Base-by-base conservation (phyloP, 2,797 vertebrate species). In the Picus viridis region DNA sequence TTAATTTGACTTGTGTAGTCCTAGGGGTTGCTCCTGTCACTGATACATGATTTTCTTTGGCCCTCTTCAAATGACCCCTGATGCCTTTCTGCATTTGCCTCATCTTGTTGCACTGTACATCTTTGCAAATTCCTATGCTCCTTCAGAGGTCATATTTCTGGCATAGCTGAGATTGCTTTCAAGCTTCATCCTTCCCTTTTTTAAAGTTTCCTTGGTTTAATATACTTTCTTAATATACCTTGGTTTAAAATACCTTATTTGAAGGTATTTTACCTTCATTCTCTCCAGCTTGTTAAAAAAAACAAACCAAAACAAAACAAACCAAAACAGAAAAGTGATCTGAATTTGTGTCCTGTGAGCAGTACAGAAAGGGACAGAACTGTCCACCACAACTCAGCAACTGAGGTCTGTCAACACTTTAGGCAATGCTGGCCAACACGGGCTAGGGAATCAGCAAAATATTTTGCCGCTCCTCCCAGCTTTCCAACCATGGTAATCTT, bases 361-460 rank as follows among this genome's bases (percentile, higher is more conserved):
- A 89, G 71, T 71, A 53, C 2, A 2, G 68, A 86, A 86, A 82
- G 58, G 34, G 74, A 62, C 58, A 94, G 71, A 90, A 41, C 54
- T 54, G 89, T 82, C 89, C 61, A 61, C 68, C 80, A 79, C 83
- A 84, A 56, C 83, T 86, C 68, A 61, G 89, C 62, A 91, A 90
- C 64, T 86, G 80, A 89, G 67, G 64, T 81, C 89, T 95, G 83
- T 92, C 91, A 96, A 77, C 83, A 84, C 32, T 82, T 75, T 5
- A 77, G 78, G 65, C 2, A 0, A 83, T 91, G 88, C 87, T 86
- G 87, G 68, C 77, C 85, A 91, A 69, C 62, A 68, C 62, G 53
- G 20, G 26, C 68, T 76, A 81, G 5, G 9, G 69, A 95, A 82
- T 87, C 74, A 89, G 88, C 85, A 94, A 95, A 96, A 87, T 88